Evolutionary conservation across 2,113 vertebrate species (phyloP).

Genomic region (mouse (Mus musculus)): GRCm39 chr10:76131501-76132000

Average conservation of each 20-base stretch:
- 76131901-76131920: constrained; percentile 96
- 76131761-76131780: neutral
- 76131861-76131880: neutral
- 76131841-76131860: neutral
- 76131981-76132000: constrained; percentile 95
- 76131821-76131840: neutral
- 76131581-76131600: neutral
- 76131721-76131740: neutral
- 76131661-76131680: neutral
- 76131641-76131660: neutral
- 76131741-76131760: neutral
- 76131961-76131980: constrained; percentile 97
- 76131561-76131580: neutral
- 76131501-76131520: neutral
- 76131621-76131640: neutral
- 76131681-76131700: neutral
- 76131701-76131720: neutral
- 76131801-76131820: neutral
- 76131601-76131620: neutral
- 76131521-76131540: neutral
- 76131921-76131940: constrained; percentile 99
- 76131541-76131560: neutral
- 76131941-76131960: constrained; percentile 98
- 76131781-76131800: neutral
- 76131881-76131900: constrained; percentile 80